Base-by-base conservation (phyloP, 2,797 vertebrate genomes). In the Syngnathus acus region DNA sequence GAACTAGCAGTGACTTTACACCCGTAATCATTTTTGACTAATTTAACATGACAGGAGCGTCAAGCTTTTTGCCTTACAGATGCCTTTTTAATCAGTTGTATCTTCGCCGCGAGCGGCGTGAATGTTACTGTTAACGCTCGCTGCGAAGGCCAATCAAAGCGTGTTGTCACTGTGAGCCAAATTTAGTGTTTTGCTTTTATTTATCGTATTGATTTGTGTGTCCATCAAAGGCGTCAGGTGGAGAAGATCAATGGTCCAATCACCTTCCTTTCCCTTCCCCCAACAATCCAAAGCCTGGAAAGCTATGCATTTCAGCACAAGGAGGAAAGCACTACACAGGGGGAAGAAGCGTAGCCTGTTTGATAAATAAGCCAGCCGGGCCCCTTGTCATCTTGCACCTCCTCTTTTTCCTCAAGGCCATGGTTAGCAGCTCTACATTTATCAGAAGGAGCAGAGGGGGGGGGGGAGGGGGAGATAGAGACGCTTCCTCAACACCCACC, bases 301-400 rank as follows among this genome's bases (percentile, higher is more conserved):
- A 92, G 91, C 93, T 93, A 93, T 94, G 93, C 94, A 94, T 94
- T 93, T 93, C 93, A 92, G 92, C 93, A 93, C 93, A 92, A 92
- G 94, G 95, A 94, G 94, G 95, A 97, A 98, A 96, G 94, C 94
- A 96, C 94, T 92, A 92, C 86, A 81, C 75, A 70, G 85, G n/a
- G 82, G 84, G 73, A 72, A 70, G 73, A 72, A 70, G 86, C 73
- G 51, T 55, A 78, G 75, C 81, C 79, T 83, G 81, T 86, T 78
- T 82, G 79, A 80, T 78, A 77, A 85, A 79, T 85, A 75, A 80
- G 76, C 86, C 79, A 80, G 76, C 86, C 79, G 82, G 78, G 80
- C 83, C 79, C 87, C 92, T 91, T 92, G 89, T 91, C 91, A 90
- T 91, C 92, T 89, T 86, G 90, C 91, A 91, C 91, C 91, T 93